These are phyloP conservation scores for Chromobotia macracanthus DNA, from an alignment of 2,797 vertebrate species.

Conservation along the genomic window DNA sequence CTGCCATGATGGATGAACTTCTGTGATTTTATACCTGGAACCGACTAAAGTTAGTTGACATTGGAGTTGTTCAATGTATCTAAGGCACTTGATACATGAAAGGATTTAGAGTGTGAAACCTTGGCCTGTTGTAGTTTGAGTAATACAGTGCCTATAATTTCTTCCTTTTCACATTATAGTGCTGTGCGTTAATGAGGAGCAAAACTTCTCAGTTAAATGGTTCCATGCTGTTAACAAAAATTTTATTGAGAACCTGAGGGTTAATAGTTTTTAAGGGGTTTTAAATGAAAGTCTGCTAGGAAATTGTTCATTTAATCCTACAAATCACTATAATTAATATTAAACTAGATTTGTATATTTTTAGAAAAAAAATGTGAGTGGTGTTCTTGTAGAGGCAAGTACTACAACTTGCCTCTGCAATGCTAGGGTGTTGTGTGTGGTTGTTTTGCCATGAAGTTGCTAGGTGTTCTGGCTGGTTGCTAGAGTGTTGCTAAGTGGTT, in stretches of 20 bases:
- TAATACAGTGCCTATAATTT: not conserved
- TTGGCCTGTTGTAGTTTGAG: not conserved
- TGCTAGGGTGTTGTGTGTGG: not conserved
- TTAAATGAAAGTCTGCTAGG: not conserved
- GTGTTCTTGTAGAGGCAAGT: too few species aligned
- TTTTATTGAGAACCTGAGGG: not conserved
- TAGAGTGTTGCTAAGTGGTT: too few species aligned
- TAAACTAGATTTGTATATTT: not conserved
- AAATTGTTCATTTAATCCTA: not conserved
- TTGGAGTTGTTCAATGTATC: not conserved
- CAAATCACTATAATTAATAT: not conserved
- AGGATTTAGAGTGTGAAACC: too few species aligned
- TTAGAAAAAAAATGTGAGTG: not conserved
- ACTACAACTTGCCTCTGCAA: not conserved
- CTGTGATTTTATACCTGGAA: not conserved
- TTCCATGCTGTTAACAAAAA: constrained; percentile 4
- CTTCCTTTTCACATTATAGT: not conserved
- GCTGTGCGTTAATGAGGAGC: not conserved
- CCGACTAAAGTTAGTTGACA: not conserved
- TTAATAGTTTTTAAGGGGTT: not conserved
- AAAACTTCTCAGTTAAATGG: not conserved
- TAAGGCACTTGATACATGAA: too few species aligned
- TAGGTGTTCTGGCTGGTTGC: not conserved
- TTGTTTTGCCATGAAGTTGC: not conserved
- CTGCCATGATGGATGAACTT: not conserved